Conservation (phyloP, 2,797 vertebrate genomes). For the Anisognathus igniventris region DNA sequence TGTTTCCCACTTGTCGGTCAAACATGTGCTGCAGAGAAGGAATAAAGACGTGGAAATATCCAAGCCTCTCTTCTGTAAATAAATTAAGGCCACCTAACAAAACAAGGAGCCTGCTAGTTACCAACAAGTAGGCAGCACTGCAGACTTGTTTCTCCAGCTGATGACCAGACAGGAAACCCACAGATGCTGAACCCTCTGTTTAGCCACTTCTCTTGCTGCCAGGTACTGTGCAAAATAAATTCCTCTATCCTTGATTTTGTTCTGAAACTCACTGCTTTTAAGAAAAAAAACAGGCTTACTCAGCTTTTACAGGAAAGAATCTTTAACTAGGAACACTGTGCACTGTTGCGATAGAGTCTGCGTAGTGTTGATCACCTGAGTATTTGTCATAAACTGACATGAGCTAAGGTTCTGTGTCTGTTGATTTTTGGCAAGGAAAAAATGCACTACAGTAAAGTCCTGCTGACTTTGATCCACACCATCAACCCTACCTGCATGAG, state of each 20-base stretch:
- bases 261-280: slow-evolving; percentile 30
- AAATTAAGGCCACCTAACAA: slow-evolving; percentile 73
- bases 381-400: slow-evolving; percentile 76
- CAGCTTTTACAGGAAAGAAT: slow-evolving; percentile 62
- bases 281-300: slow-evolving; percentile 29
- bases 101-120: slow-evolving; percentile 60
- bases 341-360: slow-evolving; percentile 59
- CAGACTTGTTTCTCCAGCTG: not conserved
- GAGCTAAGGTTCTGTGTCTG: slow-evolving; percentile 73
- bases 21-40: slow-evolving; percentile 7
- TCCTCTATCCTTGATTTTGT: not conserved
- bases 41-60: slow-evolving; percentile 19
- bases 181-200: not conserved
- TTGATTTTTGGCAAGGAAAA: slow-evolving; percentile 68
- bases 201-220: slow-evolving; percentile 53
- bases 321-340: slow-evolving; percentile 64
- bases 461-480: slow-evolving; percentile 35
- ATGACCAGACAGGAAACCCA: not conserved
- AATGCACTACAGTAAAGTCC: slow-evolving; percentile 55
- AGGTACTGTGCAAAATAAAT: slow-evolving; percentile 66
- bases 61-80: slow-evolving; percentile 42
- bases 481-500: slow-evolving; percentile 41
- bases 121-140: slow-evolving; percentile 34
- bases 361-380: slow-evolving; percentile 75
- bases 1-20: not conserved